Evolutionary conservation across 1,140 invertebrate genomes (phyloP), one percentile per base, ranked within the genome.

Genomic region (Parasteatoda tepidariorum): DNA sequence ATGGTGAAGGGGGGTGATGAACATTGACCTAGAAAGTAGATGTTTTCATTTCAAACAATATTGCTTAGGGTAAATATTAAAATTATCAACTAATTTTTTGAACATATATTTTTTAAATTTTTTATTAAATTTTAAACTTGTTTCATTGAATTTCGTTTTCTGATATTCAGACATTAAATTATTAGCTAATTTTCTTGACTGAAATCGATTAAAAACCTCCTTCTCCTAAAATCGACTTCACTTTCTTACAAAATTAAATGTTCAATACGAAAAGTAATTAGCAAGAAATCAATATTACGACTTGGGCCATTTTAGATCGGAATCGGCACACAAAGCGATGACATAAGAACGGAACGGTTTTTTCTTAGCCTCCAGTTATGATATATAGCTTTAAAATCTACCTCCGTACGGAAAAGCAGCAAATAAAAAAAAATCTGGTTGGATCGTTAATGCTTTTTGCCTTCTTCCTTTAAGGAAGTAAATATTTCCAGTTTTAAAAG

Each of bases 391-490:
- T 48, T 48, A 15, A 34, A 67, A 26, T 68, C 9, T 24, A 38
- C 38, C 38, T 26, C 22, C 24, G 22, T 26, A 38, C 38, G 4
- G 24, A 26, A 24, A 3, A 22, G 4, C 24, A 41, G 66, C 38
- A 9, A 38, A 67, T 24, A 71, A 54, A 71, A 71, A 41, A n/a
- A 57, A 18, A 28, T 18, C 0, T 13, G 26, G 26, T 55, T 55
- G 55, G 24, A 57, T 71, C 41, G 41, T 33, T 71, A 55, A 71
- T 71, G 24, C 22, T 71, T 31, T 59, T 64, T 30, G 48, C 26
- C 5, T 71, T 26, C 68, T 71, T 71, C 68, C 68, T 71, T 71
- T 6, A 71, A 33, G 68, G 68, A 71, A 71, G 68, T 57, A 55
- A 71, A 71, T 24, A 71, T 71, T 57, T 71, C 68, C 48, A 71